phyloP scores from a whole-genome alignment of 2,797 vertebrate genomes.

The Sebastes miniatus region DNA sequence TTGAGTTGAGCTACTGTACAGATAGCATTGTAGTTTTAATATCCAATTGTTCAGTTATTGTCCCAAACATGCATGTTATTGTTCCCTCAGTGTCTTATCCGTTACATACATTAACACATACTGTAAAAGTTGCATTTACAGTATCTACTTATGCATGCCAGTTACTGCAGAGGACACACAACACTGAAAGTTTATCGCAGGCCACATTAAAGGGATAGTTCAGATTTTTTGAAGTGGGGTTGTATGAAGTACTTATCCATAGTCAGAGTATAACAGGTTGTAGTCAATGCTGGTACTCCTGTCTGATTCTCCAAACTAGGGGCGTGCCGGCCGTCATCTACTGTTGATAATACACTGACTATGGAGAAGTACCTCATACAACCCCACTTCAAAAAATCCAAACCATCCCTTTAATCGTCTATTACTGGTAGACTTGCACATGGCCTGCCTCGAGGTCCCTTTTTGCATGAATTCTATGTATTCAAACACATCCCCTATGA shows the following conservation, averaged over 20 bases:
- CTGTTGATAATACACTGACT: background rate
- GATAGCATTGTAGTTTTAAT: background rate
- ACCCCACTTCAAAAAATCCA: background rate
- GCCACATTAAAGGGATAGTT: slow-evolving; percentile 10
- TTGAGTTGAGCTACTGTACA: background rate
- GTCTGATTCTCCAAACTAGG: background rate
- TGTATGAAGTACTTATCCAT: background rate
- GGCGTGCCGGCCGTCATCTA: background rate
- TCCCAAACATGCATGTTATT: slow-evolving; percentile 53
- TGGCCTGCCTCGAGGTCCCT: slow-evolving; percentile 73
- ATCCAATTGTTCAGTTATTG: background rate
- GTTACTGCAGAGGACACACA: slow-evolving; percentile 12
- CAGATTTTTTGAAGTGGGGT: background rate
- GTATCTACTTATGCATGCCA: slow-evolving; percentile 41
- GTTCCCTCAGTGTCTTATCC: slow-evolving; percentile 15
- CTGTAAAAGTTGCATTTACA: slow-evolving; percentile 26
- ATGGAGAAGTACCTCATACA: background rate
- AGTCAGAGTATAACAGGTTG: too few relatives aligned
- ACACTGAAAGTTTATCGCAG: slow-evolving; percentile 9
- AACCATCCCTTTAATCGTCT: slow-evolving; percentile 1
- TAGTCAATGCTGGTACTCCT: too few relatives aligned
- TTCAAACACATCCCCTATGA: slow-evolving; percentile 70
- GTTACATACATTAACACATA: slow-evolving; percentile 3
- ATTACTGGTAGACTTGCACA: slow-evolving; percentile 75
- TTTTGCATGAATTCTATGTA: slow-evolving; percentile 86